These are phyloP conservation scores for Tenthredo livida DNA, from an alignment of 2,888 invertebrate species.

Conservation along the genomic window DNA sequence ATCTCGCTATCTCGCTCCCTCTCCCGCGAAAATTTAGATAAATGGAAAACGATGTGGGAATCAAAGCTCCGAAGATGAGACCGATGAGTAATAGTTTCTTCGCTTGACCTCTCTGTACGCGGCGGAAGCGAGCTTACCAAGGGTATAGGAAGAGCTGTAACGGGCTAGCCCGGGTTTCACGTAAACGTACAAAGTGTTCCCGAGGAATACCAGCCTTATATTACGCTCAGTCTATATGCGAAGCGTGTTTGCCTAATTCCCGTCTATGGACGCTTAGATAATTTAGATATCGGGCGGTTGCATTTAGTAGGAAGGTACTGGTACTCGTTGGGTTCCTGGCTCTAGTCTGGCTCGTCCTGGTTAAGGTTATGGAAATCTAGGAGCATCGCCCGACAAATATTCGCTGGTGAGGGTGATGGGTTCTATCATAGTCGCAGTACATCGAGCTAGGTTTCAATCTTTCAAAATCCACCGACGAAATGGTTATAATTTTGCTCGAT, in stretches of 20 bases:
- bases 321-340: conserved; percentile 9
- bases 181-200: conserved; percentile 44
- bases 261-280: conserved; percentile 55
- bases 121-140: conserved; percentile 26
- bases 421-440: not conserved
- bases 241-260: conserved; percentile 54
- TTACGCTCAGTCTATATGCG: conserved; percentile 55
- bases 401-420: not conserved
- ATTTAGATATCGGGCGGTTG: conserved; percentile 55
- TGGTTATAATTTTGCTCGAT: not conserved
- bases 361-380: conserved; percentile 40
- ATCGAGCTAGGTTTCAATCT: not conserved
- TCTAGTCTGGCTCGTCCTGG: conserved; percentile 21
- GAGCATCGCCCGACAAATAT: conserved; percentile 34
- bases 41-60: conserved; percentile 12
- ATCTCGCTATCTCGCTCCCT: not conserved
- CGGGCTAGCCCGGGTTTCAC: not conserved
- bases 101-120: conserved; percentile 29
- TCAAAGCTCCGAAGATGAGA: conserved; percentile 33
- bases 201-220: conserved; percentile 53
- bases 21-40: conserved; percentile 19
- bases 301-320: conserved; percentile 47
- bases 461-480: not conserved
- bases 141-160: not conserved
- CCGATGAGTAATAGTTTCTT: conserved; percentile 41